These are phyloP conservation scores for Pachycephala philippinensis DNA, from an alignment of 2,113 vertebrate species.

Conservation along the genomic window DNA sequence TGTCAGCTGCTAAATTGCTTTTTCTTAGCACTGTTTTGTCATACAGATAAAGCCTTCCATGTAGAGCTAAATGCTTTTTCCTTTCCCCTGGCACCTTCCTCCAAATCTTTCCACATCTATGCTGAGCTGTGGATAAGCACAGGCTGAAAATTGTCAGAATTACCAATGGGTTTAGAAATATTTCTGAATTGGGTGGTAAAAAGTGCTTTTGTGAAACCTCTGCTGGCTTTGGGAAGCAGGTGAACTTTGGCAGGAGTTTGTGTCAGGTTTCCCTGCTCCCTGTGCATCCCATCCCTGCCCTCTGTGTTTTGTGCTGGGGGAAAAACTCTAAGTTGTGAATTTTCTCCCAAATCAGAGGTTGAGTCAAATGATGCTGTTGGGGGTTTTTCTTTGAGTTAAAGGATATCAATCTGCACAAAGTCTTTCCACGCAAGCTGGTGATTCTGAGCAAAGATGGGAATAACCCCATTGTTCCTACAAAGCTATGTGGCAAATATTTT, in stretches of 20 bases:
- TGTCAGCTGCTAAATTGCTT: neutral
- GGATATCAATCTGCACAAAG: neutral
- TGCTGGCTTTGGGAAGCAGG: neutral
- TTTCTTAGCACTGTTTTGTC: neutral
- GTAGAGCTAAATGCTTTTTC: neutral
- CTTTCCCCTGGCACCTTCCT: neutral
- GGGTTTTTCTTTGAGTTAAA: neutral
- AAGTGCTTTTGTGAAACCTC: neutral
- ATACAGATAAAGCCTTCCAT: neutral
- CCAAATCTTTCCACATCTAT: neutral
- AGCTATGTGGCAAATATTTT: neutral
- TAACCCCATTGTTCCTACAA: neutral
- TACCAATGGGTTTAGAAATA: neutral
- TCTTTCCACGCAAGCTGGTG: neutral
- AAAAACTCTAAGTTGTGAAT: accelerated
- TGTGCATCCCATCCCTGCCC: neutral
- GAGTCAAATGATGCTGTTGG: neutral
- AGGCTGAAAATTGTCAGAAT: neutral
- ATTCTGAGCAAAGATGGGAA: neutral
- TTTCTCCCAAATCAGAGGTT: neutral
- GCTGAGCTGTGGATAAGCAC: neutral
- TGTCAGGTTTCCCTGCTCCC: neutral
- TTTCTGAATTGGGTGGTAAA: neutral
- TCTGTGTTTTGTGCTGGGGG: neutral
- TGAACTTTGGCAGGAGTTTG: neutral